Conservation (phyloP, 2,113 vertebrate species). For the Myiozetetes cayanensis region DNA sequence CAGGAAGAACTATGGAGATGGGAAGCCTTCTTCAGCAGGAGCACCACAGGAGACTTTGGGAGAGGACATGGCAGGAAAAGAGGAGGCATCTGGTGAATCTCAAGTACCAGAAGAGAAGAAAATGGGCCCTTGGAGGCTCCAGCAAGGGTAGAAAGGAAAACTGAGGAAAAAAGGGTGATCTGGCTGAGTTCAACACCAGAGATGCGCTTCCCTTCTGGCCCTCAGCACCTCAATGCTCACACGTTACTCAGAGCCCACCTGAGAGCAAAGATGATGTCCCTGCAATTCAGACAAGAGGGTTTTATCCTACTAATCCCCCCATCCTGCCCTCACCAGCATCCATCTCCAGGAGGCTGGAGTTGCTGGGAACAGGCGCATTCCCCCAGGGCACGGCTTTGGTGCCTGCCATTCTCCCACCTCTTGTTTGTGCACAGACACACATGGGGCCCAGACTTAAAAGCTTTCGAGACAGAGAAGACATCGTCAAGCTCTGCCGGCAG, state of each 20-base stretch:
- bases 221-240: background rate
- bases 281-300: background rate
- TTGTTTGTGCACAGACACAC: slow-evolving; percentile 26
- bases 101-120: background rate
- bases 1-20: rapidly evolving
- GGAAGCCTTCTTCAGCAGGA: background rate
- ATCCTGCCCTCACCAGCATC: background rate
- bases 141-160: background rate
- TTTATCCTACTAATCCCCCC: background rate
- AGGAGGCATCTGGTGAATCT: background rate
- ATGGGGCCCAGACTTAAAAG: slow-evolving; percentile 40
- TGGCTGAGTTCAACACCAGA: background rate
- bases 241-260: background rate
- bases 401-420: background rate
- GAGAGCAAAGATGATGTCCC: background rate
- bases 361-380: background rate
- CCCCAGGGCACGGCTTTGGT: background rate
- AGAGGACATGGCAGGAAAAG: background rate
- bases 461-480: slow-evolving; percentile 33
- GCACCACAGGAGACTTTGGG: background rate
- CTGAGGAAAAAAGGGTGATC: background rate
- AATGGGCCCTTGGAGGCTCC: background rate
- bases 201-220: background rate
- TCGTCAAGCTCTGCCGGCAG: background rate
- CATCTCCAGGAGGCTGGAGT: background rate